These are phyloP conservation scores for Agelastica alni DNA, from an alignment of 2,888 invertebrate species.

Conservation along the genomic window DNA sequence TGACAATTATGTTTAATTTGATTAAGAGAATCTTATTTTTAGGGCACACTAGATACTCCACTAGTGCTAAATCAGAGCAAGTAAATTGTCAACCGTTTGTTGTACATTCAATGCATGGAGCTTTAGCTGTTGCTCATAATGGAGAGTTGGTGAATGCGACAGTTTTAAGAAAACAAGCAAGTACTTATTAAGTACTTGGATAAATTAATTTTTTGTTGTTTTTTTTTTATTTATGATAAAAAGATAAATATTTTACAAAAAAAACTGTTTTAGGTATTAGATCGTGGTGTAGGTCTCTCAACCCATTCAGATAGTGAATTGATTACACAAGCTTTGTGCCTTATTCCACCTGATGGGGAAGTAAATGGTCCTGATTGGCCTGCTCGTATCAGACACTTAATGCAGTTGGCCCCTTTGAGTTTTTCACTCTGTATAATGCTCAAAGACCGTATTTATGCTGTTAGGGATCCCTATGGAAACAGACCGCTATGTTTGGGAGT, in stretches of 20 bases:
- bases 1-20: no score
- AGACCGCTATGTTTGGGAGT: conserved; percentile 94
- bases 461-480: conserved; percentile 97
- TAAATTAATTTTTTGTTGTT: not conserved
- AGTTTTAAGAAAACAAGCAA: conserved; percentile 82
- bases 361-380: conserved; percentile 91
- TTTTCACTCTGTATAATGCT: conserved; percentile 95
- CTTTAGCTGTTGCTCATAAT: conserved; percentile 94
- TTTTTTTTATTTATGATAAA: not conserved
- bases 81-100: conserved; percentile 98
- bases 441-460: conserved; percentile 91
- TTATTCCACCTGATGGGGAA: conserved; percentile 87
- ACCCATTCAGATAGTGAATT: conserved; percentile 97
- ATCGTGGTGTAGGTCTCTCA: conserved; percentile 91
- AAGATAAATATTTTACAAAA: not conserved
- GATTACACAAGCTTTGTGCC: conserved; percentile 93
- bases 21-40: not conserved
- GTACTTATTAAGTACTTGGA: not conserved
- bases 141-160: conserved; percentile 95
- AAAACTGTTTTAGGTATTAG: conserved; percentile 71
- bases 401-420: conserved; percentile 92
- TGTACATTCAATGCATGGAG: conserved; percentile 94
- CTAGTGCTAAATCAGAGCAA: conserved; percentile 87
- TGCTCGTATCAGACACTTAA: conserved; percentile 87
- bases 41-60: conserved; percentile 94